Base-by-base conservation (phyloP, 2,113 vertebrate species). In the Trogon melanurus region DNA sequence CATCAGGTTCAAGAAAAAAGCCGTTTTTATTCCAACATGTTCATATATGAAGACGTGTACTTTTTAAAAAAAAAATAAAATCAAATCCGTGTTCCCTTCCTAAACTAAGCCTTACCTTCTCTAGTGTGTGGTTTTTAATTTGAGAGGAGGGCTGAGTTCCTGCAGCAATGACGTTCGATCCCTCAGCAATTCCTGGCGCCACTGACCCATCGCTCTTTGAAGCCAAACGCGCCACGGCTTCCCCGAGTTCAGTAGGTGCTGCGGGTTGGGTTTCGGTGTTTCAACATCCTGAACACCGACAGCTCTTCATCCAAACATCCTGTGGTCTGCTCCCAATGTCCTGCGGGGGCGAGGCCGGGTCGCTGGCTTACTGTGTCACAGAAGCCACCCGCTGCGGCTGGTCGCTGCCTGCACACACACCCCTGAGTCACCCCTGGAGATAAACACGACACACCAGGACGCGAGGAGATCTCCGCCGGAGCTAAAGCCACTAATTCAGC, bases 1-100 rank as follows among this genome's bases (percentile, higher is more conserved):
- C 89, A 64, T 56, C 74, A 79, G 85, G 85, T 76, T 41, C 88
- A 36, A 89, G 61, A 94, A 71, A 89, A 94, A 91, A 87, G 74
- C 15, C 45, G 18, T 89, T 82, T 67, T 44, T 2, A 1, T 50
- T 64, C 70, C 44, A 56, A 48, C 10, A 27, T 3, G 29, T 16
- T 53, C 8, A 44, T 16, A 13, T 12, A 60, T 2, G 11, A 64
- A 85, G 73, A 34, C 3, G 29, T 0, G 0, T 23, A 27, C 47
- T 41, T 41, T 41, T 90, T 30, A 3, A 36, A 89, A 91, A 34
- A 32, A 48, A 41, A 41, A 41, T 41, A 41, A 41, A 41, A 41
- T 41, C 36, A 54, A 15, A 51, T 18, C 30, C 11, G 1, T 15
- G 50, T 62, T 73, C 11, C 25, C 38, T 54, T 74, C 65, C 70